Base-by-base conservation (phyloP, 2,888 invertebrate genomes). In the Entomobrya proxima region DNA sequence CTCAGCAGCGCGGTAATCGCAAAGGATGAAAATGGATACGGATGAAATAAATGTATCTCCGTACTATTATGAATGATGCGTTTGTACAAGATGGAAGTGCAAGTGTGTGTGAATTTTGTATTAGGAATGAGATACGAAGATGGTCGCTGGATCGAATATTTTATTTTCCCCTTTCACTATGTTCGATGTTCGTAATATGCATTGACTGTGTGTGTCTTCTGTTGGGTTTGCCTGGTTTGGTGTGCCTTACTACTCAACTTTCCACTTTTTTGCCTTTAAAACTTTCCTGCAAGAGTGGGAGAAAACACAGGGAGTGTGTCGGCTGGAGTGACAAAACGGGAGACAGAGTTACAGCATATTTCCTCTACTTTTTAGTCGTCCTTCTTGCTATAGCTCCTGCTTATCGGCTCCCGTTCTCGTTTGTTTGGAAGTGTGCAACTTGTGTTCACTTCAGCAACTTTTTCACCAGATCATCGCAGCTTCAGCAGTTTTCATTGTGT, bases 401-500 rank as follows among this genome's bases (percentile, higher is more conserved):
- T 24, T 11, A 13, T 55, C 27, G 55, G 27, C 7, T 27, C 32
- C n/a, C n/a, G n/a, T n/a, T n/a, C n/a, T n/a, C n/a, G 30, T 15
- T 30, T 61, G 32, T 6, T 11, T 61, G 61, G 4, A 32, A 32
- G 58, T 58, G 58, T 58, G 27, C 27, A 27, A 52, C 52, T 52
- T 35, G 64, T 64, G 64, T 37, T 67, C 67, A 67, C 40, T 67
- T 21, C 11, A 67, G 24, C 40, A 67, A 67, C 67, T 67, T 67
- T n/a, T 40, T 67, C 24, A 67, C 24, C 67, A 67, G 67, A 67
- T 67, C 67, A 67, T 67, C 67, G 40, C 67, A 67, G 67, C 67
- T 61, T 67, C 67, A 67, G 67, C 67, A 67, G 67, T 67, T 67
- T 67, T 24, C 67, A 67, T 67, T 67, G 67, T 67, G 67, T 67